phyloP scores from a whole-genome alignment of 2,797 vertebrate species.

The Limosa lapponica region DNA sequence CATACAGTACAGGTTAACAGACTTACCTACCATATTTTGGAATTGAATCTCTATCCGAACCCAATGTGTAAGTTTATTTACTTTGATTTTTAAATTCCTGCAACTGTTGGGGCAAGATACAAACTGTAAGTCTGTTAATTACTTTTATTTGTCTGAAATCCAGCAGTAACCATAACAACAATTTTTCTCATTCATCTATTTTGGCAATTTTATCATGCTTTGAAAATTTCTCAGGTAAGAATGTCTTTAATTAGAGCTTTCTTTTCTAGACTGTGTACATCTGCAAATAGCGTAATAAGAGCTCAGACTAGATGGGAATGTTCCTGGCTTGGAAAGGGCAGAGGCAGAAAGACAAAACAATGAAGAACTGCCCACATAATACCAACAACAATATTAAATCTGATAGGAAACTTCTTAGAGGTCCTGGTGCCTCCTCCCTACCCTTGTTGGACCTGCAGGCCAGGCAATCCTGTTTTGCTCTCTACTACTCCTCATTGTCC shows the following conservation, averaged over 20 bases:
- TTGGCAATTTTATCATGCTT: neutral
- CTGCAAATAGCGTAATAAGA: neutral
- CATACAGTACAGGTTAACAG: neutral
- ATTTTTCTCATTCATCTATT: neutral
- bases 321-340: neutral
- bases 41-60: neutral
- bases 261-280: neutral
- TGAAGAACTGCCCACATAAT: fast-evolving
- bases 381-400: neutral
- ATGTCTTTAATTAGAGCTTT: neutral
- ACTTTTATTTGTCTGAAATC: neutral
- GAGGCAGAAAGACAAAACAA: neutral
- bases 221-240: neutral
- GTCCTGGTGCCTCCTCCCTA: neutral
- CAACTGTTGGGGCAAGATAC: neutral
- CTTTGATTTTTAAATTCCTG: neutral
- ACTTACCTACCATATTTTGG: neutral
- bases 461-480: neutral
- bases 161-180: neutral
- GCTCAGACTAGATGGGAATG: neutral
- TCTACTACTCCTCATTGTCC: neutral
- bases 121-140: neutral
- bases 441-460: neutral
- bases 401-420: neutral
- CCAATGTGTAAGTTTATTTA: neutral